Conservation (phyloP, 2,888 invertebrate genomes). For the Ptychoptera albimana region DNA sequence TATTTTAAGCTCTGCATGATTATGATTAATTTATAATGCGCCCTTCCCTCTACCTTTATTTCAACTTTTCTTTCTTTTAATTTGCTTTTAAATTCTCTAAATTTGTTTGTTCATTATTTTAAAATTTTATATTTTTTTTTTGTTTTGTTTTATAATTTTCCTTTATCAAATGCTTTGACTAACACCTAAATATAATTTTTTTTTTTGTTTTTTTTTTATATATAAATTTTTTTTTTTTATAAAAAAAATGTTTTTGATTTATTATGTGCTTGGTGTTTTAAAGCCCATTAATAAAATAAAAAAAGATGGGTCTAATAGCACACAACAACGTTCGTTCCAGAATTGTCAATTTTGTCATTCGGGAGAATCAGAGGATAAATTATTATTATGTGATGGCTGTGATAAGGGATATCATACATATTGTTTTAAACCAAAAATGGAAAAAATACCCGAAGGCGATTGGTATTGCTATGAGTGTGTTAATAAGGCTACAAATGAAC, state of each 20-base stretch:
- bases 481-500: slow-evolving; percentile 81
- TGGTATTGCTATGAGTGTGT: slow-evolving; percentile 97
- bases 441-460: slow-evolving; percentile 91
- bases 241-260: slow-evolving; percentile 4
- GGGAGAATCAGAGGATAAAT: slow-evolving; percentile 90
- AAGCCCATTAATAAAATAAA: slow-evolving; percentile 6
- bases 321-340: slow-evolving; percentile 36
- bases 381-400: slow-evolving; percentile 91
- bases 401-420: slow-evolving; percentile 98
- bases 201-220: too few relatives aligned
- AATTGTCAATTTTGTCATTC: slow-evolving; percentile 95
- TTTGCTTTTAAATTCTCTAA: not conserved
- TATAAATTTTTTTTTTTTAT: slow-evolving; percentile 2
- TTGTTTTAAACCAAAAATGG: slow-evolving; percentile 95
- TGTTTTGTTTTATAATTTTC: slow-evolving; percentile 2
- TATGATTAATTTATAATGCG: not conserved
- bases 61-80: not conserved
- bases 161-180: not conserved
- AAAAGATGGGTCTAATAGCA: slow-evolving; percentile 6
- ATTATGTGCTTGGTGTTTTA: slow-evolving; percentile 7
- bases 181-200: not conserved
- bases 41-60: not conserved
- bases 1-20: not conserved
- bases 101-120: not conserved
- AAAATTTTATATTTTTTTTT: not conserved